Base-by-base conservation (phyloP, 1,140 invertebrate genomes). In the Drosophila bocqueti region DNA sequence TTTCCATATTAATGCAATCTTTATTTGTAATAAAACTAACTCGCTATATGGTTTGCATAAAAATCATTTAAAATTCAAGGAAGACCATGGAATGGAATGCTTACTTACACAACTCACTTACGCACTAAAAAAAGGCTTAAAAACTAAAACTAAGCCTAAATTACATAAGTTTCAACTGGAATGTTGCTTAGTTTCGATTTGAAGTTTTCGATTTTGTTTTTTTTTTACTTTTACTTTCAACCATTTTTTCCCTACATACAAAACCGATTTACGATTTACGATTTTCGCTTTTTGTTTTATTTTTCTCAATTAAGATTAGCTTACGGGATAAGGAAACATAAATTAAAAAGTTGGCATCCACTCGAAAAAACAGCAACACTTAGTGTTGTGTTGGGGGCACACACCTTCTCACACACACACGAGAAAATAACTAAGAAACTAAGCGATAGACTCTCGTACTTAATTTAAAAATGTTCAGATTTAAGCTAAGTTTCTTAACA, bases 21-120 rank as follows among this genome's bases (percentile, higher is more conserved):
- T 90, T 91, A 91, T 85, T 90, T 82, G 72, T 81, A 89, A 71
- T 83, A 64, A 55, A 71, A 71, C 67, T 68, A 71, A 52, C 63
- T 68, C 42, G 63, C 67, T 68, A 71, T 55, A 55, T 71, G 47
- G 46, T 75, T 63, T 52, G 59, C 62, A 65, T 62, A 79, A 84
- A 79, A 89, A 78, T 84, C 84, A 84, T 90, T 89, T 84, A 47
- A 84, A 84, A 85, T 82, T 90, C 58, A 90, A 90, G 85, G 85
- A 90, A 90, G 85, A 90, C 85, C 79, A 82, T 90, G 85, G 81
- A 90, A 82, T 90, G 85, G 81, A 90, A 90, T 71, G 77, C 77
- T 83, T 45, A 62, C 46, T 71, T 42, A 49, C 11, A 46, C 18
- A 63, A 62, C 54, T 47, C 21, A 15, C 46, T 57, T 55, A 55